Evolutionary conservation across 2,888 invertebrate genomes (phyloP).

Genomic region (Drosophila acutilabella): DNA sequence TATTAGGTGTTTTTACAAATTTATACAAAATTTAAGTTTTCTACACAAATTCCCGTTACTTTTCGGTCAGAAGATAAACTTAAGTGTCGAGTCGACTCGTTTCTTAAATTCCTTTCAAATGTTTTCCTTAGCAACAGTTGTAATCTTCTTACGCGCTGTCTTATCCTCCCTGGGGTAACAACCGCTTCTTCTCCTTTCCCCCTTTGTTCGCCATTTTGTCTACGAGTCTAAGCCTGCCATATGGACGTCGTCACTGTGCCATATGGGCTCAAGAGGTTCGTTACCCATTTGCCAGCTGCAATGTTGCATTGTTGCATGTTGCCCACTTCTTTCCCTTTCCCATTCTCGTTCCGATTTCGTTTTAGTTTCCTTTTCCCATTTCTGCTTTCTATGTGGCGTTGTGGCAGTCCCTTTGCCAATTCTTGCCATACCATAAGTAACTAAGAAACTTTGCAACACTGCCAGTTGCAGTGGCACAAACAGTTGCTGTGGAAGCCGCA

Average conservation of each 20-base stretch:
- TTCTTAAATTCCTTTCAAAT: neutral
- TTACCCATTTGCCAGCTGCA: conserved; percentile 13
- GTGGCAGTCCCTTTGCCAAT: conserved; percentile 17
- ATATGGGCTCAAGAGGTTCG: conserved; percentile 36
- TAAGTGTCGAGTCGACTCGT: neutral
- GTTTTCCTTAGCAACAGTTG: conserved; percentile 7
- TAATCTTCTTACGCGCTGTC: conserved; percentile 9
- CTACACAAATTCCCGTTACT: too few species aligned
- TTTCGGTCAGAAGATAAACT: too few species aligned
- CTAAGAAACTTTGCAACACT: conserved; percentile 37
- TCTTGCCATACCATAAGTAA: conserved; percentile 39
- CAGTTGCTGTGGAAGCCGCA: neutral
- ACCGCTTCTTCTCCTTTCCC: neutral
- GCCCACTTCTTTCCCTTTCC: neutral
- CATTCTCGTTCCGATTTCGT: neutral
- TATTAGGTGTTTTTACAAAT: too few species aligned
- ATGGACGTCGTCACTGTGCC: conserved; percentile 40
- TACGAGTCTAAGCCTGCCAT: conserved; percentile 5
- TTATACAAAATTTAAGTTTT: too few species aligned
- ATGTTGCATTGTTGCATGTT: conserved; percentile 6
- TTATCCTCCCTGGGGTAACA: conserved; percentile 3
- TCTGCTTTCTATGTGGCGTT: too few species aligned
- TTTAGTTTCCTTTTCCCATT: too few species aligned
- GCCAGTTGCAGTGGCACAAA: conserved; percentile 9
- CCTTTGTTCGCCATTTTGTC: neutral